Evolutionary conservation across 2,888 invertebrate genomes (phyloP), one percentile per base, ranked within the genome.

Genomic region (Lamproptera curius): DNA sequence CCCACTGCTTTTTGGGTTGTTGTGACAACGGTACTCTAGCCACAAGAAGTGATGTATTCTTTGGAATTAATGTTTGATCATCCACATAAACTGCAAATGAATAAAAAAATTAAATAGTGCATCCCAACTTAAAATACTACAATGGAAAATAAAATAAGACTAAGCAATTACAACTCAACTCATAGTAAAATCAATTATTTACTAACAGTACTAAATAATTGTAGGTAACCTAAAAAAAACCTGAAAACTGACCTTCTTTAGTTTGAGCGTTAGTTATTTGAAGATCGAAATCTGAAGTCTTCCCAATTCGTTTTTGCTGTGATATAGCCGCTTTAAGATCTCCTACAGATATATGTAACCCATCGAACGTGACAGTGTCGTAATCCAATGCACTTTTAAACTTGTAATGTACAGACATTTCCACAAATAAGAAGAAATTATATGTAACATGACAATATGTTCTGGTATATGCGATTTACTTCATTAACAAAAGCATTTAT

Each of bases 351-450:
- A 99, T 98, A 77, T 97, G 96, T 51, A 99, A 90, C 51, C 98
- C 99, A 91, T 98, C 98, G 77, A 98, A 98, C 31, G 97, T 96
- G 55, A 99, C 93, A 6, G 98, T 98, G 76, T 98, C 97, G 88
- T 95, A 97, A 78, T 98, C 97, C 73, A 97, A 89, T 53, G 97
- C 95, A 70, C 97, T 97, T 89, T 98, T 98, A 78, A 99, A 99
- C 85, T 99, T 99, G 88, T 98, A 99, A 85, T 99, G 98, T 59
- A 99, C 97, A 70, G 97, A 98, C 94, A 97, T 97, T 72, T 76
- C 87, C 70, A 63, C 55, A 61, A 55, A 57, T 45, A 49, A 46
- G 52, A 51, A 51, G 55, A 46, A 45, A 55, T 58, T 58, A 56
- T 56, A 57, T 62, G 59, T 58, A 71, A 62, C 77, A 77, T 76